These are phyloP conservation scores for Zenarchopterus dispar DNA, from an alignment of 2,797 vertebrate species.

Conservation along the genomic window DNA sequence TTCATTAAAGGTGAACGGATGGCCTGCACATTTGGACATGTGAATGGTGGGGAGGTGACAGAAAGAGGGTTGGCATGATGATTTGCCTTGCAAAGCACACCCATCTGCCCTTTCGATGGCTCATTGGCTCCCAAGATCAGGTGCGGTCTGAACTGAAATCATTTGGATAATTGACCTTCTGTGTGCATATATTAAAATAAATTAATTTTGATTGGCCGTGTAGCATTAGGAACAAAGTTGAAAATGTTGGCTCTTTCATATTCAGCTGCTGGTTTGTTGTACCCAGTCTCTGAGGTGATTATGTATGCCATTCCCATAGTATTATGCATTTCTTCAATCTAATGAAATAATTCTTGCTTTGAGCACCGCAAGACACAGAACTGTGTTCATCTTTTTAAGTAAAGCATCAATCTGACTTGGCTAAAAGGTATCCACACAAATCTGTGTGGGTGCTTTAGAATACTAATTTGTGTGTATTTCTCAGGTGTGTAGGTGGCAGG, in stretches of 20 bases:
- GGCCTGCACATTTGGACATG: conserved; percentile 57
- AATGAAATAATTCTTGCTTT: conserved; percentile 66
- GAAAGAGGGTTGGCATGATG: conserved; percentile 35
- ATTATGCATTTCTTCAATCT: conserved; percentile 71
- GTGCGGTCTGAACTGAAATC: conserved; percentile 82
- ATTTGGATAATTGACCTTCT: conserved; percentile 89
- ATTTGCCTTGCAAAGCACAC: conserved; percentile 82
- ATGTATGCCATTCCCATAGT: conserved; percentile 72
- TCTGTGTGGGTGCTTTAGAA: conserved; percentile 7
- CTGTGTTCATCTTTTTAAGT: conserved; percentile 30
- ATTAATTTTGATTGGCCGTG: conserved; percentile 85
- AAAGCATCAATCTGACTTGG: conserved; percentile 14
- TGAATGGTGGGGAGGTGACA: conserved; percentile 61
- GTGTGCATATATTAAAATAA: conserved; percentile 87
- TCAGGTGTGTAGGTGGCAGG: conserved; percentile 8
- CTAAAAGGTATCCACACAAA: conserved; percentile 2
- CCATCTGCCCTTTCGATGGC: conserved; percentile 84
- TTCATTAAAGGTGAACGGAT: conserved; percentile 45
- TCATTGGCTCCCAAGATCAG: conserved; percentile 84
- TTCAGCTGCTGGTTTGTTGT: conserved; percentile 78
- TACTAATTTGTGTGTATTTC: conserved; percentile 14
- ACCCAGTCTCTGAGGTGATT: conserved; percentile 78
- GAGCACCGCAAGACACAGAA: conserved; percentile 40
- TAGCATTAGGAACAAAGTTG: conserved; percentile 82
- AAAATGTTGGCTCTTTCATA: conserved; percentile 76